phyloP scores from a whole-genome alignment of 2,888 invertebrate genomes.

The Arctia plantaginis region DNA sequence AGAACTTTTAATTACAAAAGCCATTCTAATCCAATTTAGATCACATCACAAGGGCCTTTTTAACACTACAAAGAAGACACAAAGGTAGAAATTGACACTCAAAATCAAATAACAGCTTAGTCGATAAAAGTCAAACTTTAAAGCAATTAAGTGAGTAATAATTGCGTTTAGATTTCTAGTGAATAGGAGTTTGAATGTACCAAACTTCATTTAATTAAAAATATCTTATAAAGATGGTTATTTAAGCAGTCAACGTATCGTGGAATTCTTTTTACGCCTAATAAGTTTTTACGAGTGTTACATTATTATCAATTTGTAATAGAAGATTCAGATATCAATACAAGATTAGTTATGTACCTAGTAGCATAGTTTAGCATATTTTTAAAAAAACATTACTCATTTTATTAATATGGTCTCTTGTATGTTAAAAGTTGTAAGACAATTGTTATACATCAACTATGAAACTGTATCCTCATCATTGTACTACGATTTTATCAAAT shows the following conservation, averaged over 20 bases:
- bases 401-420: too few relatives aligned
- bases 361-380: neutral
- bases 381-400: neutral
- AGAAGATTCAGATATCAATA: neutral
- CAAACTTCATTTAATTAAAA: constrained; percentile 43
- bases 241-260: neutral
- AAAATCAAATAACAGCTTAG: constrained; percentile 14
- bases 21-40: neutral
- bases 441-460: too few relatives aligned
- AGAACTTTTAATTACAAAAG: neutral
- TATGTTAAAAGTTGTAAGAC: too few relatives aligned
- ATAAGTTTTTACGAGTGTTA: neutral
- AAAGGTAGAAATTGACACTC: constrained; percentile 3
- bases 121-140: constrained; percentile 33
- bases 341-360: neutral
- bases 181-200: constrained; percentile 35
- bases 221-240: neutral
- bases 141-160: constrained; percentile 36
- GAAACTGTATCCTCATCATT: too few relatives aligned
- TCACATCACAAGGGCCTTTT: constrained; percentile 1
- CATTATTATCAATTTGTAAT: neutral
- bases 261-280: neutral
- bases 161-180: constrained; percentile 37
- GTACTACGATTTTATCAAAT: too few relatives aligned
- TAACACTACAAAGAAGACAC: neutral